phyloP scores from a whole-genome alignment of 2,113 vertebrate genomes.

The Dasyprocta punctata region DNA sequence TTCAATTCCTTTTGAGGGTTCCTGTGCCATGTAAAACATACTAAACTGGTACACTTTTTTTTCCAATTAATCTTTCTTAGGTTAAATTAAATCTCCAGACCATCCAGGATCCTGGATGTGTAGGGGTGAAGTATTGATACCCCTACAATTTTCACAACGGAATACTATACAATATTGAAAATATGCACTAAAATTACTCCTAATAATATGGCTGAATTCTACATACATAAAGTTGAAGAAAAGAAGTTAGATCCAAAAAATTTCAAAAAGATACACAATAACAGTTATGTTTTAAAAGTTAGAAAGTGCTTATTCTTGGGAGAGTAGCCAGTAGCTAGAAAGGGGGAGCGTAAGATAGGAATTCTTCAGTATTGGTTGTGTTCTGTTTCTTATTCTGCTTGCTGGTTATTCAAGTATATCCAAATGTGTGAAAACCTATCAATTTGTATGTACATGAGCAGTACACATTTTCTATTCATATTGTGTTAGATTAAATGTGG shows the following conservation, averaged over 20 bases:
- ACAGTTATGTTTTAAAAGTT: neutral
- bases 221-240: neutral
- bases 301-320: neutral
- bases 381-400: neutral
- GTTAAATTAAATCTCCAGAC: neutral
- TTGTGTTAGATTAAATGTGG: neutral
- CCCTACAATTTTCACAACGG: neutral
- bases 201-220: neutral
- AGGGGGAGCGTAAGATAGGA: neutral
- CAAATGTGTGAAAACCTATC: neutral
- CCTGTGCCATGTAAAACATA: neutral
- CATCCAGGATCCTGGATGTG: rapidly evolving
- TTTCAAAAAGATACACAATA: neutral
- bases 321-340: neutral
- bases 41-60: neutral
- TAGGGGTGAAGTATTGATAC: neutral
- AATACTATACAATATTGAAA: neutral
- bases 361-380: neutral
- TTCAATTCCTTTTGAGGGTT: neutral
- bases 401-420: neutral
- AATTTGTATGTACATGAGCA: neutral
- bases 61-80: neutral
- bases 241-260: neutral
- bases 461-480: neutral
- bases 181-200: neutral